phyloP scores from a whole-genome alignment of 1,140 invertebrate species.

The Solen grandis region DNA sequence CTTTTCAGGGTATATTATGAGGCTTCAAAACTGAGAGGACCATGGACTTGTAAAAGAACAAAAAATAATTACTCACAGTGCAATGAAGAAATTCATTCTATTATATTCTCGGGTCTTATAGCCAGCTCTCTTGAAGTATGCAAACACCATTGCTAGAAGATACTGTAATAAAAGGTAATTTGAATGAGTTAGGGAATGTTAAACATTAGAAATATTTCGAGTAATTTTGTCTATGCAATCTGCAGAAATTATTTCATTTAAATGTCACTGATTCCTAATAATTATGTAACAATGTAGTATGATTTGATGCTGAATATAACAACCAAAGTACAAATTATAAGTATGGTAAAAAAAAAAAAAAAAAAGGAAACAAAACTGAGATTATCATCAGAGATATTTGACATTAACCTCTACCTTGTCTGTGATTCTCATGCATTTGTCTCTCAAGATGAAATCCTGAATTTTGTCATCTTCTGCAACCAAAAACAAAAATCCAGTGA shows the following conservation, averaged over 20 bases:
- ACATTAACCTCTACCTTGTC: slow-evolving; percentile 74
- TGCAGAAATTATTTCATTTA: not conserved
- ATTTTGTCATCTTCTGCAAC: slow-evolving; percentile 76
- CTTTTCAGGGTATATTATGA: too few relatives aligned
- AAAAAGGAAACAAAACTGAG: too few relatives aligned
- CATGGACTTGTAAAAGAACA: too few relatives aligned
- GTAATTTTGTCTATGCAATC: not conserved
- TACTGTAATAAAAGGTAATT: slow-evolving; percentile 78
- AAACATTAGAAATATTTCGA: not conserved
- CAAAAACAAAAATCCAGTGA: slow-evolving; percentile 15
- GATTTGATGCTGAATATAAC: too few relatives aligned
- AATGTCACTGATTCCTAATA: not conserved
- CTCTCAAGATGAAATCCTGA: slow-evolving; percentile 74
- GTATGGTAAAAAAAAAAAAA: too few relatives aligned
- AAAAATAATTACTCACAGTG: slow-evolving; percentile 82
- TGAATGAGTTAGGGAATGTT: not conserved
- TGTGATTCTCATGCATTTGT: slow-evolving; percentile 75
- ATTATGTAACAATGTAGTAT: too few relatives aligned
- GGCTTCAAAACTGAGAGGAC: too few relatives aligned
- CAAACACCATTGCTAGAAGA: slow-evolving; percentile 84
- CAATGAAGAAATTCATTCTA: slow-evolving; percentile 83
- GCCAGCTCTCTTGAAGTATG: slow-evolving; percentile 83
- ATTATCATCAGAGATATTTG: too few relatives aligned
- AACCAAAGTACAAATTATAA: too few relatives aligned
- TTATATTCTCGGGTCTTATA: slow-evolving; percentile 82